phyloP scores from a whole-genome alignment of 1,140 invertebrate genomes.

The Aphaenogaster rudis region DNA sequence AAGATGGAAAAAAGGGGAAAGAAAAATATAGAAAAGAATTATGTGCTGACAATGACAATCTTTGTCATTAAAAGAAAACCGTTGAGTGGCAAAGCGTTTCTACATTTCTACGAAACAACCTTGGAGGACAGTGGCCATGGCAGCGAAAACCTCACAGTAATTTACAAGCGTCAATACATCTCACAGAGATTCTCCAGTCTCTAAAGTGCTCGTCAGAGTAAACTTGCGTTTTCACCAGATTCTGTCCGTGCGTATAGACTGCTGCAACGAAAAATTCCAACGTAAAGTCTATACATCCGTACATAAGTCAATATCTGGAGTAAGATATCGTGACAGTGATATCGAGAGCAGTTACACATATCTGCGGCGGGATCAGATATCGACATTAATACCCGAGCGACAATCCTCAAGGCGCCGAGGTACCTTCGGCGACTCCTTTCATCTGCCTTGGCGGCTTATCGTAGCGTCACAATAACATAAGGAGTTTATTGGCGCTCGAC shows the following conservation, averaged over 20 bases:
- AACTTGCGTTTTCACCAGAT: conserved; percentile 26
- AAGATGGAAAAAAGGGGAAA: neutral
- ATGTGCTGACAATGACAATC: neutral
- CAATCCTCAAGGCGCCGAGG: conserved; percentile 27
- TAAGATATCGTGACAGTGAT: conserved; percentile 30
- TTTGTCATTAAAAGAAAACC: neutral
- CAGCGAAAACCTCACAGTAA: conserved; percentile 35
- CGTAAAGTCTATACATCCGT: neutral
- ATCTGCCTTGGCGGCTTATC: conserved; percentile 65
- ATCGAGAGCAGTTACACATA: conserved; percentile 10
- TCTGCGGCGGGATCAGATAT: conserved; percentile 39
- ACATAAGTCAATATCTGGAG: conserved; percentile 6
- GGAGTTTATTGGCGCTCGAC: conserved; percentile 61
- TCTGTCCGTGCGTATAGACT: neutral
- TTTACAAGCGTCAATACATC: conserved; percentile 47
- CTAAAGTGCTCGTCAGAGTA: conserved; percentile 11
- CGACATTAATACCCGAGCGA: conserved; percentile 38
- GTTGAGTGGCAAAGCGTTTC: neutral
- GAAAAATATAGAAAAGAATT: neutral
- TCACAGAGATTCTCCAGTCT: conserved; percentile 21
- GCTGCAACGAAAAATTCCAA: conserved; percentile 8
- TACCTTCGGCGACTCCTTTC: conserved; percentile 61
- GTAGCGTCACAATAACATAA: conserved; percentile 68
- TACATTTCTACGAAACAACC: conserved; percentile 27
- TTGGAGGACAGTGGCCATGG: neutral